These are phyloP conservation scores for Geophilus truncorum DNA, from an alignment of 2,888 invertebrate species.

Conservation along the genomic window DNA sequence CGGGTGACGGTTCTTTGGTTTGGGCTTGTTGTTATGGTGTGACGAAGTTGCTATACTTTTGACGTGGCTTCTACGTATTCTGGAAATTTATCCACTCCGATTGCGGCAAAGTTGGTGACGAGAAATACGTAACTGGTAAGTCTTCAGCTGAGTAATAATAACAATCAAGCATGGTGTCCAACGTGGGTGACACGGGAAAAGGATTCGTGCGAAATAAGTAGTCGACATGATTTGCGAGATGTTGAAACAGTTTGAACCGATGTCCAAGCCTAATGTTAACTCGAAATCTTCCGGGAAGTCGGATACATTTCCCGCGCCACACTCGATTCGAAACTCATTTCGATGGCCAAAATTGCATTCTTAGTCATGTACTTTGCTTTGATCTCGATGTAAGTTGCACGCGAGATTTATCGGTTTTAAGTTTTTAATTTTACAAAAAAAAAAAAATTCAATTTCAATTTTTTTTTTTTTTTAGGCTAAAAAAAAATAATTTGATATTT, in stretches of 20 bases:
- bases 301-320: slow-evolving; percentile 7
- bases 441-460: background rate
- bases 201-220: background rate
- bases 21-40: slow-evolving; percentile 34
- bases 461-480: background rate
- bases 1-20: slow-evolving; percentile 35
- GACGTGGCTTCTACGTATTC: slow-evolving; percentile 63
- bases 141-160: slow-evolving; percentile 47
- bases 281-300: slow-evolving; percentile 34
- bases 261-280: background rate
- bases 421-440: too few relatives aligned
- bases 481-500: background rate
- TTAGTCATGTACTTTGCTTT: too few relatives aligned
- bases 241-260: background rate
- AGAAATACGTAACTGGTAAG: slow-evolving; percentile 78
- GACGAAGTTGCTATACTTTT: slow-evolving; percentile 39
- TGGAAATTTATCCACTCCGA: slow-evolving; percentile 87
- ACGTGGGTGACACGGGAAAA: slow-evolving; percentile 37
- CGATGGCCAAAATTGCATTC: background rate
- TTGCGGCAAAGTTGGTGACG: slow-evolving; percentile 90
- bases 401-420: too few relatives aligned
- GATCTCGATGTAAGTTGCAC: too few relatives aligned
- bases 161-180: slow-evolving; percentile 43
- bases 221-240: background rate
- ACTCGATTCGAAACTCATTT: background rate